These are phyloP conservation scores for Threskiornis aethiopicus DNA, from an alignment of 2,797 vertebrate species.

Conservation along the genomic window DNA sequence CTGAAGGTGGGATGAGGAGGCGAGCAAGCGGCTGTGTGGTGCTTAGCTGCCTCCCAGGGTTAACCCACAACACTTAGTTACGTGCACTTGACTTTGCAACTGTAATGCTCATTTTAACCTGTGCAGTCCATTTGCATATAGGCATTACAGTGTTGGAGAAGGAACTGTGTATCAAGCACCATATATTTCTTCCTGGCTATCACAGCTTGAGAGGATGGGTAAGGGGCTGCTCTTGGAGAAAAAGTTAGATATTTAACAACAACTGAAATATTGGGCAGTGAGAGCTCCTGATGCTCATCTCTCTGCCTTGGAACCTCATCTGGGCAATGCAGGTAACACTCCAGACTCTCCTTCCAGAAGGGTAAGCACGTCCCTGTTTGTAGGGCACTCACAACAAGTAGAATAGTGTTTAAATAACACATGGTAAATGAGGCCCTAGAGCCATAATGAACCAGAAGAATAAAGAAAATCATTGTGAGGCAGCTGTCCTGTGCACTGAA, in stretches of 20 bases:
- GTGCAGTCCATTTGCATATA: background rate
- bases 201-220: background rate
- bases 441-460: background rate
- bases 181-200: background rate
- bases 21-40: background rate
- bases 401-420: background rate
- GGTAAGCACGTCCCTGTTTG: background rate
- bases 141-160: background rate
- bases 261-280: background rate
- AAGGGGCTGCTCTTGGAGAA: background rate
- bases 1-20: background rate
- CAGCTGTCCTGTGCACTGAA: background rate
- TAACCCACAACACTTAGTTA: background rate
- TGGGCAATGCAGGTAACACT: background rate
- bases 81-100: background rate
- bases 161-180: background rate
- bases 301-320: background rate
- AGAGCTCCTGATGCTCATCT: background rate
- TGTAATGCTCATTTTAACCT: background rate
- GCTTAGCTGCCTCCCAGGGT: background rate
- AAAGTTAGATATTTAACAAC: background rate
- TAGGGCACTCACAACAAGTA: background rate
- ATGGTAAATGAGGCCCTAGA: background rate
- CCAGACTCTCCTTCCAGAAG: background rate
- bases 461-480: background rate